A percentile compares a stretch with the other conserved stretches of the same genome.
phyloP scores from a whole-genome alignment of 2,888 invertebrate genomes.

The Brachyptera putata region DNA sequence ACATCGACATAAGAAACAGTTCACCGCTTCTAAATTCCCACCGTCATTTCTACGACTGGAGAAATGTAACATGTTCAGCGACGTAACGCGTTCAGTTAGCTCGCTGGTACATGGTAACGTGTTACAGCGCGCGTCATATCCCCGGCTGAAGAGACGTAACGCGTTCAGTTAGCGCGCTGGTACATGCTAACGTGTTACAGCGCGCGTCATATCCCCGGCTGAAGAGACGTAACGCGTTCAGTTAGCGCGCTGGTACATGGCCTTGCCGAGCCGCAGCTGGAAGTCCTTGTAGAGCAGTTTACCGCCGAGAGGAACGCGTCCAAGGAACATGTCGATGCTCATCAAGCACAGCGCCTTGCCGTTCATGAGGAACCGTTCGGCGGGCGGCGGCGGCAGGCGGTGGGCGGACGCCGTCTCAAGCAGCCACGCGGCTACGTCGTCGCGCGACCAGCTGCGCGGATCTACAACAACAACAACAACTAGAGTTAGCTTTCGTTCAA shows the following conservation, averaged over 20 bases:
- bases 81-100: too few species aligned
- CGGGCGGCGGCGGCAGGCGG: slow-evolving; percentile 49
- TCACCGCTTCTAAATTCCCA: too few species aligned
- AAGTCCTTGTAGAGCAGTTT: slow-evolving; percentile 66
- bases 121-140: too few species aligned
- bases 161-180: too few species aligned
- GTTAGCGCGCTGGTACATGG: slow-evolving; percentile 57
- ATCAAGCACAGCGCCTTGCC: slow-evolving; percentile 75
- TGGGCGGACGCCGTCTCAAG: slow-evolving; percentile 55
- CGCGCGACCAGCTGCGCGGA: slow-evolving; percentile 66
- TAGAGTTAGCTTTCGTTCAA: background rate
- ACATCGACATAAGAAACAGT: too few species aligned
- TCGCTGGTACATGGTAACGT: too few species aligned
- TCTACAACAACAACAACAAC: slow-evolving; percentile 45
- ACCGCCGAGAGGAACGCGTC: slow-evolving; percentile 64
- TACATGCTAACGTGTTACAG: too few species aligned
- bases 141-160: too few species aligned
- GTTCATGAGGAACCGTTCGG: slow-evolving; percentile 70
- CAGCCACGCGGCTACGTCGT: slow-evolving; percentile 65
- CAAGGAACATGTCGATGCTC: slow-evolving; percentile 70
- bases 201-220: too few species aligned
- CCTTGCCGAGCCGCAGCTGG: slow-evolving; percentile 63
- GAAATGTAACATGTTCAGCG: too few species aligned
- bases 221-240: too few species aligned
- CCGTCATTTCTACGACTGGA: too few species aligned